Conservation (phyloP, 2,113 vertebrate species). For the Theristicus caerulescens region DNA sequence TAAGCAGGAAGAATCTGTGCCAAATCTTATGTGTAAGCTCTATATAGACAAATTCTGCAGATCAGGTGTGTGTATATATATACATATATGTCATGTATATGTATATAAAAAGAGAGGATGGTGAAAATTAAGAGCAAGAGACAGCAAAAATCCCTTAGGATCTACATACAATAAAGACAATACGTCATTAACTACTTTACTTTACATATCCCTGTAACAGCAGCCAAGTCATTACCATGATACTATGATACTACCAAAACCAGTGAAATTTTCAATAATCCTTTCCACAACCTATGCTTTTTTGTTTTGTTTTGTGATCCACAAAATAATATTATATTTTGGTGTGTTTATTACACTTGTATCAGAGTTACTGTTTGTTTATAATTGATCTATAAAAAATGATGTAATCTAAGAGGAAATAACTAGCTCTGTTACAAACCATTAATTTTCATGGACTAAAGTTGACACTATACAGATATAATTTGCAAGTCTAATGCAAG, state of each 20-base stretch:
- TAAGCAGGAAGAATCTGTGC: not conserved
- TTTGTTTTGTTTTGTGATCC: not conserved
- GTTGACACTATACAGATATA: conserved; percentile 18
- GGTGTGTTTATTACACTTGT: not conserved
- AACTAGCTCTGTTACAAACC: conserved; percentile 18
- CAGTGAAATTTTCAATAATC: not conserved
- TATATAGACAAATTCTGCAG: not conserved
- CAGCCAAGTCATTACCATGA: not conserved
- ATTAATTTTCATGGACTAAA: conserved; percentile 54
- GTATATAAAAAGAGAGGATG: not conserved
- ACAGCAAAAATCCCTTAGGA: not conserved
- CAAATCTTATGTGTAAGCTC: not conserved
- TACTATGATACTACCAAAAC: not conserved
- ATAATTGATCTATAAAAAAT: conserved; percentile 25
- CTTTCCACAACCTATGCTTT: not conserved
- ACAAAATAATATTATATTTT: not conserved
- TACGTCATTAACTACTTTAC: not conserved
- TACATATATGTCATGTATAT: not conserved
- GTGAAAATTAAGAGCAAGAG: not conserved
- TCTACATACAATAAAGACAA: not conserved
- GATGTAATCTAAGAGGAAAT: conserved; percentile 34
- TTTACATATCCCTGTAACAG: not conserved
- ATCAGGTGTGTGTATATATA: not conserved
- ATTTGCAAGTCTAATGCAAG: conserved; percentile 64
- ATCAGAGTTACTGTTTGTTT: conserved; percentile 39